Conservation (phyloP, 2,888 invertebrate species). For the Labia minor region DNA sequence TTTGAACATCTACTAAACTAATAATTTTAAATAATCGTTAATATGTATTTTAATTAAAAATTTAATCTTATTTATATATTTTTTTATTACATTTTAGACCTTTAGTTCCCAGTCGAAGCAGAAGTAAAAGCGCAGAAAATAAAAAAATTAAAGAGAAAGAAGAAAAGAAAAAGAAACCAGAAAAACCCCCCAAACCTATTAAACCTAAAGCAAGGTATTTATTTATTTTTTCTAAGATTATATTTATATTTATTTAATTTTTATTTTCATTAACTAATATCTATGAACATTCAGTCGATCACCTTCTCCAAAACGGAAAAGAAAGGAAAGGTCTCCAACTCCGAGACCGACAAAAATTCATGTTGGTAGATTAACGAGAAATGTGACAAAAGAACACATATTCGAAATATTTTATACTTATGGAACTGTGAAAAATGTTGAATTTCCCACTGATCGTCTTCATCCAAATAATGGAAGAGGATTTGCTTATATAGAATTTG, state of each 20-base stretch:
- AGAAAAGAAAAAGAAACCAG: conserved; percentile 34
- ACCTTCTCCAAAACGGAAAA: conserved; percentile 52
- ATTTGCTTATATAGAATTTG: conserved; percentile 91
- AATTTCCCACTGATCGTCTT: conserved; percentile 77
- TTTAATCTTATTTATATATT: too few relatives aligned
- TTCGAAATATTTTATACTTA: conserved; percentile 84
- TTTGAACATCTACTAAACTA: too few relatives aligned
- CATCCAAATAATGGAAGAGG: conserved; percentile 85
- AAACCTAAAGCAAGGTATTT: conserved; percentile 29
- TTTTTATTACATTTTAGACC: too few relatives aligned
- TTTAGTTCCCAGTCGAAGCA: conserved; percentile 27
- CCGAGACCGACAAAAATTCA: conserved; percentile 89
- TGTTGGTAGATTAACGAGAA: conserved; percentile 82
- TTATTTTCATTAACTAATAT: neutral
- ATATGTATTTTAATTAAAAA: too few relatives aligned
- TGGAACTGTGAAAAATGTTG: conserved; percentile 75
- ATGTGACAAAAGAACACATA: conserved; percentile 84
- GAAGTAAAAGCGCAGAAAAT: conserved; percentile 28
- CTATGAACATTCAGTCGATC: conserved; percentile 36
- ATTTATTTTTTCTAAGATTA: neutral
- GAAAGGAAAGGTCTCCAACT: conserved; percentile 75
- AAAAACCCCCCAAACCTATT: conserved; percentile 37
- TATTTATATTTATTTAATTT: conserved; percentile 5
- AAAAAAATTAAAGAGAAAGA: conserved; percentile 35
- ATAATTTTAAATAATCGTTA: too few relatives aligned